phyloP scores from a whole-genome alignment of 2,888 invertebrate species.

The Ophion slaviceki region DNA sequence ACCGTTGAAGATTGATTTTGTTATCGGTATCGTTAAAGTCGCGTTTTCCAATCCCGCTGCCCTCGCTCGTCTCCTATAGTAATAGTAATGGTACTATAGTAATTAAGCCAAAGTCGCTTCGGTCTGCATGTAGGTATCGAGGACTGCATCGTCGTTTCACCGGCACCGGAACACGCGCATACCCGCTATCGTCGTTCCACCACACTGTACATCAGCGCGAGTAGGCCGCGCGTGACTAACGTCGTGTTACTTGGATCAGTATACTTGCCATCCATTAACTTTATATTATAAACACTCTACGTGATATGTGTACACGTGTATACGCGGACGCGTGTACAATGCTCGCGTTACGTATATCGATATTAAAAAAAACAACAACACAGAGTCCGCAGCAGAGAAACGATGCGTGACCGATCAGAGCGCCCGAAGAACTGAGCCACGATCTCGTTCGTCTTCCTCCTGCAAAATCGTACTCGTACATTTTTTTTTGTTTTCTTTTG shows the following conservation, averaged over 20 bases:
- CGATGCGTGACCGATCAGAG: slow-evolving; percentile 61
- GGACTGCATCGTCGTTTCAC: slow-evolving; percentile 31
- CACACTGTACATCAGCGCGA: slow-evolving; percentile 16
- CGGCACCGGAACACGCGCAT: slow-evolving; percentile 21
- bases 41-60: slow-evolving; percentile 52
- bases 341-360: neutral
- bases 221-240: slow-evolving; percentile 49
- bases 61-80: slow-evolving; percentile 50
- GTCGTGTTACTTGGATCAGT: slow-evolving; percentile 51
- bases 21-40: slow-evolving; percentile 65
- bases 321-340: neutral
- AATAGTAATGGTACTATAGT: slow-evolving; percentile 46
- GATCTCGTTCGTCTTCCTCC: slow-evolving; percentile 8
- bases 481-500: slow-evolving; percentile 12
- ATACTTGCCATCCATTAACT: slow-evolving; percentile 39
- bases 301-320: slow-evolving; percentile 2
- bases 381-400: neutral
- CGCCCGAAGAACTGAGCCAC: slow-evolving; percentile 56
- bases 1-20: slow-evolving; percentile 65
- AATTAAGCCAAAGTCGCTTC: slow-evolving; percentile 62
- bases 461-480: slow-evolving; percentile 7
- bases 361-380: neutral
- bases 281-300: slow-evolving; percentile 44
- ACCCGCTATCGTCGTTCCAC: slow-evolving; percentile 17
- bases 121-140: slow-evolving; percentile 16